These are phyloP conservation scores for Drosophila burlai DNA, from an alignment of 1,140 invertebrate species.

Conservation along the genomic window DNA sequence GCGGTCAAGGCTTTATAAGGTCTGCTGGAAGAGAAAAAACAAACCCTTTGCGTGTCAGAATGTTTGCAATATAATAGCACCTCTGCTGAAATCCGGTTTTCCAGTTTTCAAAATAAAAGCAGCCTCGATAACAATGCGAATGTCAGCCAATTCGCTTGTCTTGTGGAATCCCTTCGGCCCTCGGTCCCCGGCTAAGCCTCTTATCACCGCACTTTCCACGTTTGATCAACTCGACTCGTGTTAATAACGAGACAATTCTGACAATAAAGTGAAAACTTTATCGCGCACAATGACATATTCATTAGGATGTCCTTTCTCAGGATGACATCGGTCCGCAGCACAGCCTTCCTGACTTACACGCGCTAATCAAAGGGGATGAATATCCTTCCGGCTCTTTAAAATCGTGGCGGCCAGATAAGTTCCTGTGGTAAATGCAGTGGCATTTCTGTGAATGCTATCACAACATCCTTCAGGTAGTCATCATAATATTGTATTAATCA, in stretches of 20 bases:
- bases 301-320: constrained; percentile 60
- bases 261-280: constrained; percentile 64
- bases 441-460: constrained; percentile 18
- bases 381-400: constrained; percentile 37
- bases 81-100: constrained; percentile 34
- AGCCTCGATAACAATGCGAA: constrained; percentile 40
- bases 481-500: constrained; percentile 54
- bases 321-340: constrained; percentile 48
- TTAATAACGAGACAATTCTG: constrained; percentile 60
- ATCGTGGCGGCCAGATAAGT: constrained; percentile 35
- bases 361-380: constrained; percentile 58
- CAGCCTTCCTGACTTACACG: constrained; percentile 42
- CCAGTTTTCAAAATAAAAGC: constrained; percentile 28
- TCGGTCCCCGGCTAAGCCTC: constrained; percentile 28
- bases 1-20: constrained; percentile 14
- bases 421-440: constrained; percentile 27
- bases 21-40: neutral
- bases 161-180: constrained; percentile 17
- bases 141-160: constrained; percentile 27
- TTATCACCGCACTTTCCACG: constrained; percentile 47
- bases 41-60: constrained; percentile 41
- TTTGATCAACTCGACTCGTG: constrained; percentile 51
- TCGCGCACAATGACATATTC: constrained; percentile 58
- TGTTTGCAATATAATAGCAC: constrained; percentile 30
- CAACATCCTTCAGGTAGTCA: constrained; percentile 49